phyloP scores from a whole-genome alignment of 2,797 vertebrate species.

The Clarias pachynema region DNA sequence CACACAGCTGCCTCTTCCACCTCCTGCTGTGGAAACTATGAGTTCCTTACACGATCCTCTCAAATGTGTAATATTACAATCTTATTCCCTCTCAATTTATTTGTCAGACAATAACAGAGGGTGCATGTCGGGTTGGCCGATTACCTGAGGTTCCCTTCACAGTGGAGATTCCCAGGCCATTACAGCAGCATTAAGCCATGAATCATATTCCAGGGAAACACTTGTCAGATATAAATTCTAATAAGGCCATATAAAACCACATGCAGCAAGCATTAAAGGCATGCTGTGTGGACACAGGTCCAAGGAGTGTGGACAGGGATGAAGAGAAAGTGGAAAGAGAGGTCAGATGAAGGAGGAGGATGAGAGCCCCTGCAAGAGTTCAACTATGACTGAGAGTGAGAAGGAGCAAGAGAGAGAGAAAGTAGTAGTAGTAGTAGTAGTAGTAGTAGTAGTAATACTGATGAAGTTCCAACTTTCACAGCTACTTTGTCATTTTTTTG shows the following conservation, averaged over 20 bases:
- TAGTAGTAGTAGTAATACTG: constrained; percentile 3
- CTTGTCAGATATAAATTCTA: constrained; percentile 64
- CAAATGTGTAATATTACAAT: constrained; percentile 53
- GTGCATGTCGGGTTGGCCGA: constrained; percentile 11
- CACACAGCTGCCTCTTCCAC: constrained; percentile 37
- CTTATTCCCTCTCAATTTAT: constrained; percentile 39
- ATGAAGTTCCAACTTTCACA: constrained; percentile 15
- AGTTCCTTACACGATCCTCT: constrained; percentile 38
- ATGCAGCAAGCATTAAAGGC: constrained; percentile 57
- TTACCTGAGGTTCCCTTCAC: constrained; percentile 38
- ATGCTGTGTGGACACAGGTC: constrained; percentile 47
- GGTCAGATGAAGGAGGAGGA: constrained; percentile 50
- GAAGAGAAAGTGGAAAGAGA: constrained; percentile 50
- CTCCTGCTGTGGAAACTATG: constrained; percentile 59
- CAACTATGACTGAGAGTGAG: neutral
- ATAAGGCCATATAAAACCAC: constrained; percentile 60
- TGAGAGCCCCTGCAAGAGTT: neutral
- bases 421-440: neutral
- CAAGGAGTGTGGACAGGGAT: constrained; percentile 54
- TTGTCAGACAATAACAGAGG: constrained; percentile 34
- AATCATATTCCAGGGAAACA: constrained; percentile 61
- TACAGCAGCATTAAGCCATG: constrained; percentile 53
- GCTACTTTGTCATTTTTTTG: constrained; percentile 4
- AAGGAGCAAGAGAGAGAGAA: neutral
- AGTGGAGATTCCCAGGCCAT: constrained; percentile 50